phyloP scores from a whole-genome alignment of 2,113 vertebrate species.

The Oriolus oriolus region DNA sequence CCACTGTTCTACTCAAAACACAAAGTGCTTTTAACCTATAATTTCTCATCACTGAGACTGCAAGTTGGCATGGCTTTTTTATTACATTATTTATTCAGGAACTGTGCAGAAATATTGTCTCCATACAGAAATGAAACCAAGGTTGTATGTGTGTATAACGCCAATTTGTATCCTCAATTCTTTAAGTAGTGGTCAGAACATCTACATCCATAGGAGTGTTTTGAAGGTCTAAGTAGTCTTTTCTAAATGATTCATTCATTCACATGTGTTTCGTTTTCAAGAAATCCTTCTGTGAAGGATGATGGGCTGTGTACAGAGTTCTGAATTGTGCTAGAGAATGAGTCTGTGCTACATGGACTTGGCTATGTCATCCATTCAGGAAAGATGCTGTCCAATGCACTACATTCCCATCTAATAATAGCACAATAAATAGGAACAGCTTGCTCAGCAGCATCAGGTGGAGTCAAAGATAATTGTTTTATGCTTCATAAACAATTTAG shows the following conservation, averaged over 20 bases:
- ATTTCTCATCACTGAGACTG: neutral
- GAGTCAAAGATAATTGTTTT: slow-evolving; percentile 21
- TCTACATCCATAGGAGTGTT: neutral
- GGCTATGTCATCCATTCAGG: neutral
- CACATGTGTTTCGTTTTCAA: neutral
- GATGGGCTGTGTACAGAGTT: neutral
- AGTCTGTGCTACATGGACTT: neutral
- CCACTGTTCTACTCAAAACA: neutral
- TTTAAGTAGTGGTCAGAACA: neutral
- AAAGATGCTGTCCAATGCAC: neutral
- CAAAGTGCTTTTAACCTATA: neutral
- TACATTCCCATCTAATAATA: neutral
- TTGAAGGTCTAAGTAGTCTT: neutral
- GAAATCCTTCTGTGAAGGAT: neutral
- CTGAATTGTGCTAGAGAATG: neutral
- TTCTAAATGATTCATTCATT: neutral
- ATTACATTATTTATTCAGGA: neutral
- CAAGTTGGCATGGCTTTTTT: neutral
- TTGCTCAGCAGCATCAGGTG: slow-evolving; percentile 32
- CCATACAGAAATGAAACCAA: neutral
- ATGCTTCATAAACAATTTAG: slow-evolving; percentile 9
- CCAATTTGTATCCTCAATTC: neutral
- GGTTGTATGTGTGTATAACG: rapidly evolving
- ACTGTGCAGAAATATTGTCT: neutral
- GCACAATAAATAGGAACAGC: neutral